These are phyloP conservation scores for Papilio polyxenes DNA, from an alignment of 1,140 invertebrate species.

Conservation along the genomic window DNA sequence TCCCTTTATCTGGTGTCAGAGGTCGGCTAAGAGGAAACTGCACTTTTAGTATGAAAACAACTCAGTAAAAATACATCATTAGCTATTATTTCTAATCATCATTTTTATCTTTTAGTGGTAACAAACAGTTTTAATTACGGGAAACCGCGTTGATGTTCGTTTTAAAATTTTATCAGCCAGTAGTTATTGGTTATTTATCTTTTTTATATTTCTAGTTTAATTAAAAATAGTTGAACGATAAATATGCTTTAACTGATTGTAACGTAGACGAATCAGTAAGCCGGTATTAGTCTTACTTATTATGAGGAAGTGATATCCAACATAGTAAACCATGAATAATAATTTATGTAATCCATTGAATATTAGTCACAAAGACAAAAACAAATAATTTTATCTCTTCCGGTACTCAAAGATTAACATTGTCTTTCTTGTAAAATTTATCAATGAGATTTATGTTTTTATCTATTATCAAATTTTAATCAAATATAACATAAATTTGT, in stretches of 20 bases:
- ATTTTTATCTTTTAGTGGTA: constrained; percentile 66
- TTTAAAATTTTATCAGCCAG: constrained; percentile 61
- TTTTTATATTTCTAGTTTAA: constrained; percentile 38
- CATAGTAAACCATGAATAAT: too few relatives aligned
- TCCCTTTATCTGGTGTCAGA: constrained; percentile 68
- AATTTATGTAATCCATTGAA: too few relatives aligned
- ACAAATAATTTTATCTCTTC: background rate
- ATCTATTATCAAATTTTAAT: background rate
- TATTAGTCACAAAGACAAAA: background rate
- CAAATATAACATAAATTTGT: background rate
- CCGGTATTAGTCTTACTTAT: too few relatives aligned
- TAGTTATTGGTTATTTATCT: constrained; percentile 57
- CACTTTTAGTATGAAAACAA: constrained; percentile 51
- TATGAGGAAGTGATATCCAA: too few relatives aligned
- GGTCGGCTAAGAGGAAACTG: constrained; percentile 70
- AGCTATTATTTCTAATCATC: constrained; percentile 68
- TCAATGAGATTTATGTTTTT: background rate
- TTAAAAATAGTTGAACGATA: background rate
- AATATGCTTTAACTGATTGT: background rate
- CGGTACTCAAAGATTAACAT: constrained; percentile 4
- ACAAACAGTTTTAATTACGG: constrained; percentile 74
- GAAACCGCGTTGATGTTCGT: constrained; percentile 64
- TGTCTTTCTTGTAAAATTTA: background rate
- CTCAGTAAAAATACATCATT: constrained; percentile 60
- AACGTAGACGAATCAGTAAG: background rate